Evolutionary conservation across 2,113 vertebrate genomes (phyloP).

Genomic region (Rhinolophus ferrumequinum): DNA sequence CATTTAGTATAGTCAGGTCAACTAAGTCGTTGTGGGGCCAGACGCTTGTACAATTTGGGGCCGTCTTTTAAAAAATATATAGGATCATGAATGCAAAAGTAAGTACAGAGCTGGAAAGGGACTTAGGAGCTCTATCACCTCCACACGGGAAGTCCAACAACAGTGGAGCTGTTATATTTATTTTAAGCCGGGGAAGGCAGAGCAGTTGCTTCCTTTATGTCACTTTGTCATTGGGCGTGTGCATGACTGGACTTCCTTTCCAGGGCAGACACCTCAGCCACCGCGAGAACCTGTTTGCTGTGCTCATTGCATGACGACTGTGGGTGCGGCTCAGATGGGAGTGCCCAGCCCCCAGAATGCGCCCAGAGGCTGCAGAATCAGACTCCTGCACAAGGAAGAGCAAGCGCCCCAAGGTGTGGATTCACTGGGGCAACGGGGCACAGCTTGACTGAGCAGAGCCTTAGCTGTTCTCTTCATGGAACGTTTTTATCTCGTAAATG

Average conservation of each 20-base stretch:
- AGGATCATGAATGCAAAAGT: not conserved
- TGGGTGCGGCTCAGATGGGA: conserved; percentile 58
- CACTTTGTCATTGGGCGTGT: conserved; percentile 17
- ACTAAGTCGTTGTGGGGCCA: not conserved
- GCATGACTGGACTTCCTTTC: conserved; percentile 69
- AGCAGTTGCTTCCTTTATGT: not conserved
- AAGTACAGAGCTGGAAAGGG: not conserved
- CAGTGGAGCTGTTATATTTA: not conserved
- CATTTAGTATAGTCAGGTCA: not conserved
- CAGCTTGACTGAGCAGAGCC: not conserved
- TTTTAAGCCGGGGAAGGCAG: not conserved
- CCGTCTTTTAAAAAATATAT: not conserved
- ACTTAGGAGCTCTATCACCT: fast-evolving
- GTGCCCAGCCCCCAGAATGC: not conserved
- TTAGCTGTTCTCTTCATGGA: not conserved
- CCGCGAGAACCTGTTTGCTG: conserved; percentile 66
- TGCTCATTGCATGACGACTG: conserved; percentile 62
- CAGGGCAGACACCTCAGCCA: conserved; percentile 62
- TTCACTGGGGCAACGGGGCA: fast-evolving
- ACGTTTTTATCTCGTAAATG: not conserved
- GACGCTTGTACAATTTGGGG: not conserved
- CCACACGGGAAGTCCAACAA: not conserved
- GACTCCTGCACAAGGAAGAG: not conserved
- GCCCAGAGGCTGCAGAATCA: conserved; percentile 48
- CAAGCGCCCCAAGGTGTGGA: not conserved